Percentiles rank a stretch among this genome's conserved stretches.
Conservation (phyloP, 2,113 vertebrate species). For the Diphyllodes magnificus region DNA sequence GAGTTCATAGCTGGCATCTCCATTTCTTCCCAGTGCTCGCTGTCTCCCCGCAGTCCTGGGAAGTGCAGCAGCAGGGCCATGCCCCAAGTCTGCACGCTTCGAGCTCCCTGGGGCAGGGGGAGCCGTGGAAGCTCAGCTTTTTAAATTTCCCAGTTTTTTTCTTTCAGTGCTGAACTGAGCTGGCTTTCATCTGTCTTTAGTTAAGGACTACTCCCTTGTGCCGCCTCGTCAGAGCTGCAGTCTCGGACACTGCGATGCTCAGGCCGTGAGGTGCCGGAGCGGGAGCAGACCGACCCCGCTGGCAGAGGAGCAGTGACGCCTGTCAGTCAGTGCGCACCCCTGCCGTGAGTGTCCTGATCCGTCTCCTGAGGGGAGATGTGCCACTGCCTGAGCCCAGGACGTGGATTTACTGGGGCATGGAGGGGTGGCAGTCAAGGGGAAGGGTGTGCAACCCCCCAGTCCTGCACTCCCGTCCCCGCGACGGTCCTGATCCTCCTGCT, state of each 20-base stretch:
- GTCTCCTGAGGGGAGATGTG: accelerated
- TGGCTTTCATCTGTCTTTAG: neutral
- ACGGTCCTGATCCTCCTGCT: accelerated
- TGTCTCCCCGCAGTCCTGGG: neutral
- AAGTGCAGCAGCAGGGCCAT: neutral
- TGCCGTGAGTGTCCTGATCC: neutral
- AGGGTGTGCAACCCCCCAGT: no score
- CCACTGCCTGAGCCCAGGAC: neutral
- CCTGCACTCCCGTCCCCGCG: accelerated
- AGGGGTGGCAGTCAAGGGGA: neutral
- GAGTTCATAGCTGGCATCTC: neutral
- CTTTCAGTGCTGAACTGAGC: neutral
- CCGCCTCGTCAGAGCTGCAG: neutral
- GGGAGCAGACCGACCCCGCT: accelerated
- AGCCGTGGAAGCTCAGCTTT: neutral
- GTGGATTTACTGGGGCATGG: accelerated
- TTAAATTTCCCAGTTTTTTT: neutral
- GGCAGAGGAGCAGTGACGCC: neutral
- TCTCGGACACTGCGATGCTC: neutral
- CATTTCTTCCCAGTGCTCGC: accelerated
- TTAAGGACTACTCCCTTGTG: neutral
- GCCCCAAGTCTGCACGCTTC: accelerated
- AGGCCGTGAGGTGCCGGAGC: accelerated
- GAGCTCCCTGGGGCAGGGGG: neutral
- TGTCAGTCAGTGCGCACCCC: neutral